phyloP scores from a whole-genome alignment of 2,113 vertebrate species.

The Pollachius pollachius region DNA sequence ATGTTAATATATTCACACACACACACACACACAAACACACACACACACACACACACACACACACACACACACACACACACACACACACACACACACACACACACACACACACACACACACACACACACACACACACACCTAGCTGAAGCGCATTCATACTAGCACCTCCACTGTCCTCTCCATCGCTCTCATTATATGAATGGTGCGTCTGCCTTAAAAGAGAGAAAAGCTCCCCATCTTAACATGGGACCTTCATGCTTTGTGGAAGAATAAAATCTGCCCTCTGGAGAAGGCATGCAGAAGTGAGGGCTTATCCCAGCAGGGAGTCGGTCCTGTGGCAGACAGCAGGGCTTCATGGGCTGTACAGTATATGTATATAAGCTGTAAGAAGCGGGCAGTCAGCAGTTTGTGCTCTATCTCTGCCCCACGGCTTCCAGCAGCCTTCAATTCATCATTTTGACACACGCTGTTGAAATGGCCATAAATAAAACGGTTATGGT shows the following conservation, averaged over 20 bases:
- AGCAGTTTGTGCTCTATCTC: slow-evolving; percentile 51
- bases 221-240: neutral
- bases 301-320: slow-evolving; percentile 41
- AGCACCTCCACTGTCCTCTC: too few species aligned
- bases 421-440: slow-evolving; percentile 34
- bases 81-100: slow-evolving; percentile 20
- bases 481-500: slow-evolving; percentile 47
- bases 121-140: too few species aligned
- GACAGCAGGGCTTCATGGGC: slow-evolving; percentile 25
- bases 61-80: neutral
- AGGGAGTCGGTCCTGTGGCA: slow-evolving; percentile 23
- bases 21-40: slow-evolving; percentile 20
- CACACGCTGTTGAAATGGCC: slow-evolving; percentile 32
- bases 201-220: neutral
- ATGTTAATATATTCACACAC: too few species aligned
- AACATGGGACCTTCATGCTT: slow-evolving; percentile 12
- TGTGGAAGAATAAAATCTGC: too few species aligned
- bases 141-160: too few species aligned
- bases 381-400: slow-evolving; percentile 43
- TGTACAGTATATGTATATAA: slow-evolving; percentile 33
- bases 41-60: neutral
- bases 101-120: neutral
- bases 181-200: too few species aligned
- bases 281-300: slow-evolving; percentile 10
- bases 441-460: slow-evolving; percentile 47